A percentile compares a stretch with the other conserved stretches of the same genome.
Conservation (phyloP, 2,113 vertebrate species). For the Pomatorhinus ruficollis region DNA sequence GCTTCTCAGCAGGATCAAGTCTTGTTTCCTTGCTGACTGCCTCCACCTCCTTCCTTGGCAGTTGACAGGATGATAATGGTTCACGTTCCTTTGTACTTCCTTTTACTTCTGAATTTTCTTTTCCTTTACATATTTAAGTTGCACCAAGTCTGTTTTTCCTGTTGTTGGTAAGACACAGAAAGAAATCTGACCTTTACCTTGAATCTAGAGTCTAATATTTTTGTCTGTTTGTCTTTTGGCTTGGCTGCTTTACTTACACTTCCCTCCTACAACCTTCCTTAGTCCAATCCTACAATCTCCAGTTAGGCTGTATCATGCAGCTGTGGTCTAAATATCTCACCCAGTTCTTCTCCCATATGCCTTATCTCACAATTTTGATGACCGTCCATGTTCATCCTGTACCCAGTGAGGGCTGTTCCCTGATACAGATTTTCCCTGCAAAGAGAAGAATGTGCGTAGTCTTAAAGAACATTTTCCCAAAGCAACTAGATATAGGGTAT, state of each 20-base stretch:
- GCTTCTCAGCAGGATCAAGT: neutral
- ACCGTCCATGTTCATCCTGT: neutral
- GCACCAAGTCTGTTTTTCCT: neutral
- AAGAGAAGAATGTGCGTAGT: neutral
- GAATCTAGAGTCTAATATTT: neutral
- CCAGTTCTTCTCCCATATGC: neutral
- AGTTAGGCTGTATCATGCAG: neutral
- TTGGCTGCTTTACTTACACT: neutral
- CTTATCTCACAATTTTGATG: neutral
- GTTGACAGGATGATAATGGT: neutral
- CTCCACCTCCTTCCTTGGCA: neutral
- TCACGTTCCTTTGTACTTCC: neutral
- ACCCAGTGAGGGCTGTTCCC: neutral
- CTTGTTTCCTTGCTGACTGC: slow-evolving; percentile 1
- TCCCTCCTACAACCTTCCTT: neutral
- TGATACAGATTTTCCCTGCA: neutral
- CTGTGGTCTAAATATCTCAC: neutral
- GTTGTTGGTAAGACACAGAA: neutral
- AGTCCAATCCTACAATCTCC: neutral
- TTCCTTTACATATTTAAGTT: neutral
- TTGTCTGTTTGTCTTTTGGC: neutral
- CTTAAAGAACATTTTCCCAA: neutral
- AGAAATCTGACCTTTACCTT: neutral
- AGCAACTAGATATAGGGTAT: neutral
- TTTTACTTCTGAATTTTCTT: neutral